Percentiles rank a stretch among this genome's conserved stretches.
Conservation (phyloP, 2,888 invertebrate genomes). For the Orthosia gracilis region DNA sequence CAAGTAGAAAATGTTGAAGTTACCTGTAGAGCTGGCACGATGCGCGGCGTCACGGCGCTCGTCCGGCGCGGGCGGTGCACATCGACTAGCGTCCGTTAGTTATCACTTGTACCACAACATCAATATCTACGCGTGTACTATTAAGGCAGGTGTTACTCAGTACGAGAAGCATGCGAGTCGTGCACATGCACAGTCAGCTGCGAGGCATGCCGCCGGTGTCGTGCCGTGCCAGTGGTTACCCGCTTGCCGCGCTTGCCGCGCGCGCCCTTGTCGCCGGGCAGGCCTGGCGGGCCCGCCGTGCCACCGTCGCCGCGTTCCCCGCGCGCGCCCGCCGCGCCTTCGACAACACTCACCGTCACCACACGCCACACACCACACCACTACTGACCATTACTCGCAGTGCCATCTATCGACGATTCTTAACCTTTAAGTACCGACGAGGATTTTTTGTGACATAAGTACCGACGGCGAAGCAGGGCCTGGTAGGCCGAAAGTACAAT, state of each 20-base stretch:
- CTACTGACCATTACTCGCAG: conserved; percentile 22
- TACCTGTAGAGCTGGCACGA: conserved; percentile 35
- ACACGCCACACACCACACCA: conserved; percentile 89
- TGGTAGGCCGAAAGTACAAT: no score
- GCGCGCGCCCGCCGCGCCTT: conserved; percentile 92
- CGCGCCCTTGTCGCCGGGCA: conserved; percentile 96
- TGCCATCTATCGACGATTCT: conserved; percentile 22
- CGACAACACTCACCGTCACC: conserved; percentile 77
- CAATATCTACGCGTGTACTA: conserved; percentile 64
- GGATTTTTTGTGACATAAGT: no score
- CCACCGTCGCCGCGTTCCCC: conserved; percentile 96
- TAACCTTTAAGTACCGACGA: no score
- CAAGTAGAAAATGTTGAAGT: conserved; percentile 25
- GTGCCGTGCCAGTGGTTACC: conserved; percentile 91
- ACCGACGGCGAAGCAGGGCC: no score
- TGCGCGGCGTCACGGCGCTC: neutral
- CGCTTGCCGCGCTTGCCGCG: conserved; percentile 98
- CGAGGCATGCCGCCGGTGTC: conserved; percentile 5
- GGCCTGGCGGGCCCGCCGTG: conserved; percentile 94
- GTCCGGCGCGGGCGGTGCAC: neutral
- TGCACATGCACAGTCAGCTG: conserved; percentile 39
- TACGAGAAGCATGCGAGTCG: conserved; percentile 49
- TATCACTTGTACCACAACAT: conserved; percentile 82
- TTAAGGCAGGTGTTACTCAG: conserved; percentile 57
- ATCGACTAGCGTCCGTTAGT: conserved; percentile 62